Conservation (phyloP, 35 echinoderm and acorn worm species). For the Diadema setosum region DNA sequence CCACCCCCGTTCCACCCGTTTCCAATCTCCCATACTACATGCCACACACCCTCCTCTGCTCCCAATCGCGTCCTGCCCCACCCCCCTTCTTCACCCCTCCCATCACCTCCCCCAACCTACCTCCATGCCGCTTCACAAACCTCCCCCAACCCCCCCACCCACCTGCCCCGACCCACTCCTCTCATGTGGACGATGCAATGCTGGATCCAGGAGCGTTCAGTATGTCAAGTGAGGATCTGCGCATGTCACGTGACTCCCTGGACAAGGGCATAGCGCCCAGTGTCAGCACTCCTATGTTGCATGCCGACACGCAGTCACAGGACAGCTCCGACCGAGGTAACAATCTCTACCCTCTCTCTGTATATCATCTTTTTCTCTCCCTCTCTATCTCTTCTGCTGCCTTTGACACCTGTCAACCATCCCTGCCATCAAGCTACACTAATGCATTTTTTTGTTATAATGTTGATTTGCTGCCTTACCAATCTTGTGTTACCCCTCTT, state of each 20-base stretch:
- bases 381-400: no score
- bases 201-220: conserved; percentile 54
- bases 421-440: no score
- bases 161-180: not conserved
- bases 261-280: conserved; percentile 34
- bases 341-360: no score
- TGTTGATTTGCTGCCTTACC: no score
- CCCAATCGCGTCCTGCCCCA: not conserved
- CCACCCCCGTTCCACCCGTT: no score
- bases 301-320: conserved; percentile 33
- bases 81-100: not conserved
- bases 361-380: no score
- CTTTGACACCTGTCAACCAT: no score
- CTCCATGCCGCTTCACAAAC: not conserved
- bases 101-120: not conserved
- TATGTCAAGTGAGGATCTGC: conserved; percentile 70
- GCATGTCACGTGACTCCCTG: conserved; percentile 48
- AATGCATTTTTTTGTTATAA: no score
- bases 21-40: no score
- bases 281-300: conserved; percentile 39
- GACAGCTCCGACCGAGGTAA: conserved; percentile 60
- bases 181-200: not conserved
- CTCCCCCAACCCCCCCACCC: not conserved
- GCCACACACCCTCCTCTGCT: not conserved
- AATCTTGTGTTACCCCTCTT: no score